Evolutionary conservation across 2,113 vertebrate species (phyloP).

Genomic region (Canis aureus): DNA sequence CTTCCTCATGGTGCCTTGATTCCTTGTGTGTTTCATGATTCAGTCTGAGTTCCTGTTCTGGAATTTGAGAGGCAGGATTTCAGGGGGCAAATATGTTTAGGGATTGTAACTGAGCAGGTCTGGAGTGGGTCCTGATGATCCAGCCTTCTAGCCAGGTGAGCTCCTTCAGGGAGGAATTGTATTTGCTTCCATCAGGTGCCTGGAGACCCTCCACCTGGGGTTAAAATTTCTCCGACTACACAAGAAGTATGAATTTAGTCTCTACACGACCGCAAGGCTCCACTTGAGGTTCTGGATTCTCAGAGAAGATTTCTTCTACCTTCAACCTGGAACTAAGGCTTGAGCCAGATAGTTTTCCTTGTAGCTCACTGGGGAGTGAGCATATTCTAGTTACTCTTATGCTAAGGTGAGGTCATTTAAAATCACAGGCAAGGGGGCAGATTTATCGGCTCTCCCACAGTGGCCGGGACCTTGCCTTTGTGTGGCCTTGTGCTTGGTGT

Average conservation of each 20-base stretch:
- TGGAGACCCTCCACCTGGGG: too few species aligned
- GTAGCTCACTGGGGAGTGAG: too few species aligned
- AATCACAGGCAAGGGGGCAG: too few species aligned
- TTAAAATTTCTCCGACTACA: too few species aligned
- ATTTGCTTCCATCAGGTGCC: neutral
- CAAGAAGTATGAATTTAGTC: neutral
- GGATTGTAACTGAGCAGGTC: neutral
- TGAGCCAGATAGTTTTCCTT: neutral
- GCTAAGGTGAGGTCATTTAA: neutral
- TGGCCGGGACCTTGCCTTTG: fast-evolving
- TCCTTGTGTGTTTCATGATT: neutral
- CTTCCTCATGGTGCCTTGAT: neutral
- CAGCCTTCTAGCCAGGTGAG: neutral
- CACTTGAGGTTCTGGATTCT: neutral
- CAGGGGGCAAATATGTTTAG: fast-evolving
- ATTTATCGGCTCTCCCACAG: fast-evolving
- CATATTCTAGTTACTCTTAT: too few species aligned
- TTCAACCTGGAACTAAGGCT: neutral
- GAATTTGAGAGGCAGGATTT: neutral
- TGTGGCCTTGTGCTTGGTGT: too few species aligned
- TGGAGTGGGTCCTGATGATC: neutral
- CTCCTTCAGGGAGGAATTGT: neutral
- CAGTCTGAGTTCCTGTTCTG: neutral
- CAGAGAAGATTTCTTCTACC: neutral
- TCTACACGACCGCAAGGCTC: neutral